Conservation (phyloP, 1,140 invertebrate species). For the Diuraphis noxia region DNA sequence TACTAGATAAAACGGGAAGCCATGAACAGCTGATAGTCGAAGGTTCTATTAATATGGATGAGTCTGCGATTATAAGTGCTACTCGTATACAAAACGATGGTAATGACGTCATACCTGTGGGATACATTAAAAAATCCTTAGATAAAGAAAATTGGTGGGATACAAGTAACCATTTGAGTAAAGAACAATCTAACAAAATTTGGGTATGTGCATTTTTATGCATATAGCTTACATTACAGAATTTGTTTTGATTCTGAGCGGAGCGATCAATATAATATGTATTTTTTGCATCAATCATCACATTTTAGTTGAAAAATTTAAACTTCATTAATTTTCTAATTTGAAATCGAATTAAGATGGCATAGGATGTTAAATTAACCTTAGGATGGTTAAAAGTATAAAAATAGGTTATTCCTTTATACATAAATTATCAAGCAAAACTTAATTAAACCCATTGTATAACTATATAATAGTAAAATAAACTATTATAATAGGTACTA, state of each 20-base stretch:
- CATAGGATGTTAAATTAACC: no score
- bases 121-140: not conserved
- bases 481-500: no score
- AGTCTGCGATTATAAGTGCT: slow-evolving; percentile 7
- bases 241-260: not conserved
- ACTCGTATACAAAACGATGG: not conserved
- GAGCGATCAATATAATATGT: not conserved
- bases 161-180: slow-evolving; percentile 61
- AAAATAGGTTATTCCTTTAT: not conserved
- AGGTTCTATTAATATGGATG: slow-evolving; percentile 1
- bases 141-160: slow-evolving; percentile 57
- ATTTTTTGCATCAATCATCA: not conserved
- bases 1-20: slow-evolving; percentile 23
- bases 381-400: not conserved
- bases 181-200: not conserved
- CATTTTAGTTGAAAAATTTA: not conserved
- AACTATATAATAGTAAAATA: no score
- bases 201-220: not conserved
- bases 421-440: not conserved
- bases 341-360: not conserved
- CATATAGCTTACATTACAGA: not conserved
- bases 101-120: not conserved
- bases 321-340: not conserved
- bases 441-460: not conserved
- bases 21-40: not conserved